These are phyloP conservation scores for Mythimna lalbum DNA, from an alignment of 2,888 invertebrate species.

Conservation along the genomic window DNA sequence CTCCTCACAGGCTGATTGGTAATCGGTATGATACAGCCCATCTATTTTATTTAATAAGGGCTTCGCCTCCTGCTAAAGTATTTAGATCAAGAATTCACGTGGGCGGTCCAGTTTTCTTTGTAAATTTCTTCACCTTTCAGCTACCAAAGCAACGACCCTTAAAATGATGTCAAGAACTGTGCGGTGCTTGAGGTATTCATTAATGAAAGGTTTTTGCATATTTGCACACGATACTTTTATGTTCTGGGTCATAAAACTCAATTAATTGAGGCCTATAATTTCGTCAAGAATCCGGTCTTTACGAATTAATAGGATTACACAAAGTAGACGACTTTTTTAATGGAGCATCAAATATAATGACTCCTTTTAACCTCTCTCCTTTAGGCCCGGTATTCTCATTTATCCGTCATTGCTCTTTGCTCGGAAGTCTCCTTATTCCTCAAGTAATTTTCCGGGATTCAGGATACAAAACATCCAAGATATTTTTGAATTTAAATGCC, in stretches of 20 bases:
- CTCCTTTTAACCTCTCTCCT: background rate
- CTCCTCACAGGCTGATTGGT: background rate
- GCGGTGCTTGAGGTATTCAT: slow-evolving; percentile 11
- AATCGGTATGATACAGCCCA: background rate
- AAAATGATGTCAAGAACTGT: slow-evolving; percentile 46
- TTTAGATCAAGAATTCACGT: slow-evolving; percentile 19
- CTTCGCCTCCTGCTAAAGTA: slow-evolving; percentile 8
- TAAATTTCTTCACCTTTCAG: slow-evolving; percentile 22
- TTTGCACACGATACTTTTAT: slow-evolving; percentile 21
- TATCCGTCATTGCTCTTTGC: background rate
- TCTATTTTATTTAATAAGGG: slow-evolving; percentile 14
- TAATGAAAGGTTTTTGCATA: slow-evolving; percentile 34
- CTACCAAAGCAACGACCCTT: slow-evolving; percentile 36
- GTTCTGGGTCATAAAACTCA: slow-evolving; percentile 6
- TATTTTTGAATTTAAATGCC: background rate
- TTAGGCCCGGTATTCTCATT: slow-evolving; percentile 13
- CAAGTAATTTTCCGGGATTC: background rate
- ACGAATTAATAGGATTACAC: background rate
- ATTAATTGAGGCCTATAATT: background rate
- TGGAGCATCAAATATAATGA: background rate
- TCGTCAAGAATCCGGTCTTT: background rate
- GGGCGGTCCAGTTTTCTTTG: slow-evolving; percentile 40
- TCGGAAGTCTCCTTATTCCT: background rate
- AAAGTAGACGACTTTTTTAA: background rate
- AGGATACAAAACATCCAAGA: background rate